Evolutionary conservation across 2,888 invertebrate species (phyloP), one percentile per base, ranked within the genome.

Genomic region (Drosophila quinaria): DNA sequence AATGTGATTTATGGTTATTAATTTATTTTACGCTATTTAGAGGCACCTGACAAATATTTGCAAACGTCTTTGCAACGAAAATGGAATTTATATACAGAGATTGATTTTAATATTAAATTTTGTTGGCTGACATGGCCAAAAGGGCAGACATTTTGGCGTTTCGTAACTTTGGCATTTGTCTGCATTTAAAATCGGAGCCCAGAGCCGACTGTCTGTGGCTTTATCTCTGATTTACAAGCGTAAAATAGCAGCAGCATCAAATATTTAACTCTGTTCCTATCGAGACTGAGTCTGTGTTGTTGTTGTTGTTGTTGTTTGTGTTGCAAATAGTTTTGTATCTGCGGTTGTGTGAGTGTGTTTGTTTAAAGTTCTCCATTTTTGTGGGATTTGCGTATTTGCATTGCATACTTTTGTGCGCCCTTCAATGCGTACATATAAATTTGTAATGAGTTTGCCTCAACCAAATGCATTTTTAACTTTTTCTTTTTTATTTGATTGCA

Each of bases 181-280:
- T 54, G 51, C 61, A 66, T 71, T 76, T 71, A 65, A 76, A 67
- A 44, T 58, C 61, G 42, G 52, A 29, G 50, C 41, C 31, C 47
- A 61, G 56, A 41, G 49, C 58, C 37, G 63, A 47, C 80, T 88
- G 83, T 59, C 78, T 88, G 83, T 75, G 83, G 83, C 65, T 86
- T 63, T 69, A 70, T 62, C 74, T 86, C 78, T 86, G 83, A 84
- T 88, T 84, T 88, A 84, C 83, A 84, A 86, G 89, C 83, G 83
- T 86, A 73, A 84, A 84, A 84, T 88, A 82, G 83, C 81, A 86
- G 70, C 72, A 73, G 47, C 83, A 86, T 84, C 55, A 84, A 84
- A 86, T 88, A 84, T 84, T 86, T 67, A 84, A 78, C 83, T 70
- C 56, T 69, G 69, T 78, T 50, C 69, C 69, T 78, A 80, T 88